These are phyloP conservation scores for Stictocephala bisonia DNA, from an alignment of 2,888 invertebrate species.

Conservation along the genomic window DNA sequence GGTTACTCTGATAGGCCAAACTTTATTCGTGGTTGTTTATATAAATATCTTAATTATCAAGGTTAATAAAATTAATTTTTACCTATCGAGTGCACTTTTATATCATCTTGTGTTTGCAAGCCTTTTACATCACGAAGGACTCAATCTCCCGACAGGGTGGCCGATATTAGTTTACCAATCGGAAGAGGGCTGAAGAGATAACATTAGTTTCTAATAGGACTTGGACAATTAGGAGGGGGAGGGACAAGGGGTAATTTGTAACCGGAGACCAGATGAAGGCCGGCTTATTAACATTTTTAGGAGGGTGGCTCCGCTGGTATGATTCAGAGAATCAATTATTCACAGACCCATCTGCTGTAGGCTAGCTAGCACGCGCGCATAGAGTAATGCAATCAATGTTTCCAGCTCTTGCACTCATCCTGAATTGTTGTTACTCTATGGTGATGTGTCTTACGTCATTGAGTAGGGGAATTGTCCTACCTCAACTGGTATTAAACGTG, in stretches of 20 bases:
- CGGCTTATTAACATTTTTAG: slow-evolving; percentile 50
- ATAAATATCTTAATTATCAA: too few species aligned
- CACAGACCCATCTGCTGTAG: slow-evolving; percentile 56
- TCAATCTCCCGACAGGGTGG: too few species aligned
- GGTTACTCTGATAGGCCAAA: too few species aligned
- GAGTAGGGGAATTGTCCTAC: too few species aligned
- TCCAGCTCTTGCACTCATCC: not conserved
- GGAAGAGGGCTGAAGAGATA: slow-evolving; percentile 14
- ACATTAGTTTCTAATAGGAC: slow-evolving; percentile 41
- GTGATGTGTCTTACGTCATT: too few species aligned
- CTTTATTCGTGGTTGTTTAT: too few species aligned
- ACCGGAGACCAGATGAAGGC: slow-evolving; percentile 19
- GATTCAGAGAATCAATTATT: slow-evolving; percentile 58
- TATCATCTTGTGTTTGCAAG: too few species aligned
- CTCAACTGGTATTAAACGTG: too few species aligned
- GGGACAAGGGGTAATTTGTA: slow-evolving; percentile 31
- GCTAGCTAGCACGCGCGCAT: slow-evolving; percentile 8
- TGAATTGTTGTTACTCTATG: too few species aligned
- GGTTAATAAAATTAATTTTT: too few species aligned
- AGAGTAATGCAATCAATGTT: slow-evolving; percentile 47
- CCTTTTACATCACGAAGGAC: too few species aligned
- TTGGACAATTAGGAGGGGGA: slow-evolving; percentile 18
- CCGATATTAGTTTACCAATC: slow-evolving; percentile 32
- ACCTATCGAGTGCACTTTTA: too few species aligned
- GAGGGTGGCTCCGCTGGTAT: slow-evolving; percentile 43